Conservation (phyloP, 2,797 vertebrate species). For the Muraenolepis orangiensis region DNA sequence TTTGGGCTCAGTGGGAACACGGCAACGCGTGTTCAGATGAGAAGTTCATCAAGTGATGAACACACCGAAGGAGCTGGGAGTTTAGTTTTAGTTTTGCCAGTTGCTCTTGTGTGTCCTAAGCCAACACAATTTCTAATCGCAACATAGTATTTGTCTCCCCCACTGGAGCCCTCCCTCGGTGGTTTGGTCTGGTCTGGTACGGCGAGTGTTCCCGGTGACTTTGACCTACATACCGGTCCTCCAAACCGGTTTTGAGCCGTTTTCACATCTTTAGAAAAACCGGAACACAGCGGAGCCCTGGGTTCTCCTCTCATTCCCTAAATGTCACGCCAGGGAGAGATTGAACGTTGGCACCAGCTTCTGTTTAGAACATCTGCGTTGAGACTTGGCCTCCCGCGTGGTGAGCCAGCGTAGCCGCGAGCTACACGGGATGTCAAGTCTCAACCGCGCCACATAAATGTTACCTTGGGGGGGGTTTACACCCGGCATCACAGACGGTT, state of each 20-base stretch:
- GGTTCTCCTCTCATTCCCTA: slow-evolving; percentile 4
- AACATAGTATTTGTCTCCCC: background rate
- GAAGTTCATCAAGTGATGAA: too few relatives aligned
- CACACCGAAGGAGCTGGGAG: background rate
- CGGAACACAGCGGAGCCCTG: slow-evolving; percentile 23
- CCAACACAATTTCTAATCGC: background rate
- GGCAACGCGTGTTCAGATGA: background rate
- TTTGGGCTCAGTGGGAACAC: background rate
- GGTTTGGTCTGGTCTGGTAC: background rate
- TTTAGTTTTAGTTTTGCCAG: too few relatives aligned
- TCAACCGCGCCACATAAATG: too few relatives aligned
- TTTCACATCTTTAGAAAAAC: slow-evolving; percentile 9
- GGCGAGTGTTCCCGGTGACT: slow-evolving; percentile 16
- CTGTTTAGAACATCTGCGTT: slow-evolving; percentile 28
- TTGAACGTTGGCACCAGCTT: slow-evolving; percentile 33
- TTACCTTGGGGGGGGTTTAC: too few relatives aligned
- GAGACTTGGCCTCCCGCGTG: too few relatives aligned
- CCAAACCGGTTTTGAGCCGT: slow-evolving; percentile 8
- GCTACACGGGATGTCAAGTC: too few relatives aligned
- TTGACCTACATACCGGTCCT: slow-evolving; percentile 8
- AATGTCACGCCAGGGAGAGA: slow-evolving; percentile 28
- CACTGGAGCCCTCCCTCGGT: background rate
- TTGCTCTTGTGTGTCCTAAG: background rate
- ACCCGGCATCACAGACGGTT: too few relatives aligned
- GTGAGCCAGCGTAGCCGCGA: too few relatives aligned